A percentile compares a stretch with the other conserved stretches of the same genome.
Conservation (phyloP, 2,797 vertebrate genomes). For the Chelon labrosus region DNA sequence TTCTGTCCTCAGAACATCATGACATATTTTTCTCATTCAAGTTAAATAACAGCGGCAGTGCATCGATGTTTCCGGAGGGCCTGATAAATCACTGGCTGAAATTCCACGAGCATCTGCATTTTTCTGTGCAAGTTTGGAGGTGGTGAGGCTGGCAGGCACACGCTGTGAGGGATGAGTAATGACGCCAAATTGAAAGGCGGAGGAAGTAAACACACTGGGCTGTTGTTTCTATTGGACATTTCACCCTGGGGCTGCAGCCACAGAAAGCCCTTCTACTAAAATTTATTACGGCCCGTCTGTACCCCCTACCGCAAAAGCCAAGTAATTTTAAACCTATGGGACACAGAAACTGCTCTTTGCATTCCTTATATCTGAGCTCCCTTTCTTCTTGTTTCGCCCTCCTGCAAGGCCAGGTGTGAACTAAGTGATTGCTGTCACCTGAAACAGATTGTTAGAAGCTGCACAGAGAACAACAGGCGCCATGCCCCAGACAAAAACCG, state of each 20-base stretch:
- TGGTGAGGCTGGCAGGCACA: slow-evolving; percentile 59
- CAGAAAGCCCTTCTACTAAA: slow-evolving; percentile 47
- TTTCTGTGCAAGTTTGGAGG: slow-evolving; percentile 57
- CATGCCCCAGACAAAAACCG: slow-evolving; percentile 20
- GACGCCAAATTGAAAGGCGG: slow-evolving; percentile 56
- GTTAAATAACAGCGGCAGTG: slow-evolving; percentile 44
- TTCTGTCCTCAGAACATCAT: slow-evolving; percentile 27
- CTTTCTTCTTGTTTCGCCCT: slow-evolving; percentile 29
- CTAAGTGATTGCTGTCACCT: slow-evolving; percentile 45
- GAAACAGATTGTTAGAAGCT: slow-evolving; percentile 50
- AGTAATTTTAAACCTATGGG: slow-evolving; percentile 40
- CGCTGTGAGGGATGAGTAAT: slow-evolving; percentile 74
- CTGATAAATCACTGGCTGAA: slow-evolving; percentile 62
- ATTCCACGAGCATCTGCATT: slow-evolving; percentile 70
- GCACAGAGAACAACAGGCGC: slow-evolving; percentile 15
- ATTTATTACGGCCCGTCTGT: slow-evolving; percentile 57
- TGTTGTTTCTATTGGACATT: slow-evolving; percentile 76
- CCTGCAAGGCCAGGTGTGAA: slow-evolving; percentile 40
- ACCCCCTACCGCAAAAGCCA: slow-evolving; percentile 43
- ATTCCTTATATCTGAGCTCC: slow-evolving; percentile 24
- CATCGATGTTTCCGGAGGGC: slow-evolving; percentile 41
- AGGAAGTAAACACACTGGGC: slow-evolving; percentile 64
- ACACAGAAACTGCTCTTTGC: slow-evolving; percentile 34
- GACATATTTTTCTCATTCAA: slow-evolving; percentile 55
- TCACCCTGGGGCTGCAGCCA: slow-evolving; percentile 61